Base-by-base conservation (phyloP, 2,113 vertebrate genomes). In the Varanus salvator region DNA sequence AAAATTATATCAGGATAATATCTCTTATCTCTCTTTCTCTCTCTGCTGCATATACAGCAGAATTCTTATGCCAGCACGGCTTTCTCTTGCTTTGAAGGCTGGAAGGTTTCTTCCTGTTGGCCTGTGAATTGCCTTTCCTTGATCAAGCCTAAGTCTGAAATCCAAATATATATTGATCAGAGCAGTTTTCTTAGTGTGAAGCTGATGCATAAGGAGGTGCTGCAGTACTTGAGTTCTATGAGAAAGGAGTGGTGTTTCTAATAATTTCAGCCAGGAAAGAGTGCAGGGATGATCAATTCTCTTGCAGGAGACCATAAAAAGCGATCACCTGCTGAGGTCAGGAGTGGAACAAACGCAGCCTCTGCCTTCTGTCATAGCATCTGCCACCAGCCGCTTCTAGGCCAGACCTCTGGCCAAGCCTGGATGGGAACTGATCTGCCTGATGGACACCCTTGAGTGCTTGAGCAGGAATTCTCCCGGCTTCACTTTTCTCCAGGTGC, bases 101-200 rank as follows among this genome's bases (percentile, higher is more conserved):
- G 76, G 14, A 27, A 72, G 64, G 15, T 66, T 94, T 92, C 91
- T 92, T 94, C 72, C 69, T 86, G 82, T 92, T 93, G 34, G 34
- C 93, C 87, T 0, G 15, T 90, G 86, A 84, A 0, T 89, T 48
- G n/a, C 34, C 75, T 89, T 83, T 92, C n/a, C 95, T 95, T 93
- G 89, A 95, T 96, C 94, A 94, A 93, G 91, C 89, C 92, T 95
- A 90, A 92, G 93, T 89, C 93, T 95, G 94, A 81, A 94, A 94
- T 95, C 93, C 92, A 95, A 95, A 87, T 0, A 54, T 84, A 1
- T 90, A 93, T 72, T 38, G 93, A 96, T 95, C 94, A 95, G 94
- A 95, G 91, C 50, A 0, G 83, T 74, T 89, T 92, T 94, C 91
- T 15, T 0, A 74, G 14, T 89, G 91, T 81, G 11, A 95, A 90